Evolutionary conservation across 2,888 invertebrate species (phyloP).

Genomic region (Amphimallon solstitiale): DNA sequence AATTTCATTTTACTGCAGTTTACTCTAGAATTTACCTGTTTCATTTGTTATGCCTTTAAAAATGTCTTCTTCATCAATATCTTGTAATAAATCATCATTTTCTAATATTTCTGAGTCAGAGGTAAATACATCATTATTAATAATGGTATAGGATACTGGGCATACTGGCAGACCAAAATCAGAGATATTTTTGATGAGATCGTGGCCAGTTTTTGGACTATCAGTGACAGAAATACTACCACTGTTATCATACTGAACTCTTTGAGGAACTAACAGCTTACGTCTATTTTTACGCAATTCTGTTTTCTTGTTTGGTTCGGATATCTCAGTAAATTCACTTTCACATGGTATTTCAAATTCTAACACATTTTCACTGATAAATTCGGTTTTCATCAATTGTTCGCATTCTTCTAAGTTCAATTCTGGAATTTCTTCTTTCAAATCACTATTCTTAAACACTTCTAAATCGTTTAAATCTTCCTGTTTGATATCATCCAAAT

Average conservation of each 20-base stretch:
- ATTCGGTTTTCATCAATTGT: slow-evolving; percentile 44
- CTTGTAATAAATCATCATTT: slow-evolving; percentile 52
- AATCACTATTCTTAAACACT: slow-evolving; percentile 36
- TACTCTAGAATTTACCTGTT: slow-evolving; percentile 50
- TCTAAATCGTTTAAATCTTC: slow-evolving; percentile 49
- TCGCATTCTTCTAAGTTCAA: slow-evolving; percentile 41
- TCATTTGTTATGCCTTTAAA: slow-evolving; percentile 58
- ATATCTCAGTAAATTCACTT: slow-evolving; percentile 41
- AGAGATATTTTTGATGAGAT: slow-evolving; percentile 45
- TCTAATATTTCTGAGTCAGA: slow-evolving; percentile 49
- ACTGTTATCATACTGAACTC: slow-evolving; percentile 47
- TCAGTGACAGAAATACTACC: slow-evolving; percentile 50
- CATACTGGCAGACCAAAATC: slow-evolving; percentile 20
- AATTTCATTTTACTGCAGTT: slow-evolving; percentile 52
- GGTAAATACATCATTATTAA: slow-evolving; percentile 42
- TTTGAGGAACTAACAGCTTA: slow-evolving; percentile 56
- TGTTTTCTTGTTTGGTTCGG: slow-evolving; percentile 41
- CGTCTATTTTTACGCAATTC: slow-evolving; percentile 53
- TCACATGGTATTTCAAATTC: slow-evolving; percentile 43
- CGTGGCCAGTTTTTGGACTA: slow-evolving; percentile 56
- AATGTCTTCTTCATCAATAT: slow-evolving; percentile 57
- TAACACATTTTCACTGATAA: slow-evolving; percentile 44
- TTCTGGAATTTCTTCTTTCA: slow-evolving; percentile 41
- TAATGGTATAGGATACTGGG: slow-evolving; percentile 24
- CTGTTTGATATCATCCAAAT: slow-evolving; percentile 48